phyloP scores from a whole-genome alignment of 1,140 invertebrate genomes.

The Bombus vancouverensis region DNA sequence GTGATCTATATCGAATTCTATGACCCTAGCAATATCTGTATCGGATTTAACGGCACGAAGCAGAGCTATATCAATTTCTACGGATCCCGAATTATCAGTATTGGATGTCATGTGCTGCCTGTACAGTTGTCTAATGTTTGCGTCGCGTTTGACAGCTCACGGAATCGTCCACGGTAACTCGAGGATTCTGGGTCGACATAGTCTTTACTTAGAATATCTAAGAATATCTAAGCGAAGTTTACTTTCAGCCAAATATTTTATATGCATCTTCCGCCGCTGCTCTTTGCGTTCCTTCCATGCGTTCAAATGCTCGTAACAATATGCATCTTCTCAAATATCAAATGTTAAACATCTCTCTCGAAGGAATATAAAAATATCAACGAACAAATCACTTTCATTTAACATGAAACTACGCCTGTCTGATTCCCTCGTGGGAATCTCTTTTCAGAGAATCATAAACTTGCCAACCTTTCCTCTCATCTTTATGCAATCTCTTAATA shows the following conservation, averaged over 20 bases:
- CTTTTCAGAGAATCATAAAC: conserved; percentile 38
- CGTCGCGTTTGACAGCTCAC: neutral
- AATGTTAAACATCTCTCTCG: neutral
- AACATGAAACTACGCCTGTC: neutral
- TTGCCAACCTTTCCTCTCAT: neutral
- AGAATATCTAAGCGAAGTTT: neutral
- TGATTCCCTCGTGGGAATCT: neutral
- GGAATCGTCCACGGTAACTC: neutral
- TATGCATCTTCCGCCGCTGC: too few species aligned
- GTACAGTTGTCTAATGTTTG: neutral
- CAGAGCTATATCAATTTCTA: conserved; percentile 1
- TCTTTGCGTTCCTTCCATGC: too few species aligned
- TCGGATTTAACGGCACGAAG: conserved; percentile 6
- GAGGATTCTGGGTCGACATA: neutral
- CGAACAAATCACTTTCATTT: neutral
- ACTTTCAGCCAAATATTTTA: neutral
- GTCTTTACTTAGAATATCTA: neutral
- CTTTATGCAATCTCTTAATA: conserved; percentile 42
- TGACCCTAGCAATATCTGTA: neutral
- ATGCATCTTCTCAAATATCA: neutral
- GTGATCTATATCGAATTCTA: conserved; percentile 1
- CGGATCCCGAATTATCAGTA: neutral
- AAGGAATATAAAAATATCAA: neutral
- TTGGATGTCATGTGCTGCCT: neutral
- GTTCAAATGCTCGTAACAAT: too few species aligned